Evolutionary conservation across 30 jellyfish, hydroid and myxozoan species (phyloP).

Genomic region (Turritopsis rubra): DNA sequence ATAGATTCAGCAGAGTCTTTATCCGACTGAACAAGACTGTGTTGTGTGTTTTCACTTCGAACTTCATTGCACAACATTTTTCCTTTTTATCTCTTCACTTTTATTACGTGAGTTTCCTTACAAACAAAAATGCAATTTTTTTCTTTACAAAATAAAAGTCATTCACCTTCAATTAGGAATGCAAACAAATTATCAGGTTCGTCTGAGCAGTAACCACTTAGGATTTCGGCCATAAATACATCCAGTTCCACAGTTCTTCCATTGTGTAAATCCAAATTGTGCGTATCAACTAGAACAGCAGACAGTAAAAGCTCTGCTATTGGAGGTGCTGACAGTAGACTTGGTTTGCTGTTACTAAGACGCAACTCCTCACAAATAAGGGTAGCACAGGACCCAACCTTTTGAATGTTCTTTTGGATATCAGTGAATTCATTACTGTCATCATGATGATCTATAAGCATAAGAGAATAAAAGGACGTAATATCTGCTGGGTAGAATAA

Average conservation of each 20-base stretch:
- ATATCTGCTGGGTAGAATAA: neutral
- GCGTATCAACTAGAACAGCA: constrained; percentile 64
- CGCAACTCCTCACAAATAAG: constrained; percentile 49
- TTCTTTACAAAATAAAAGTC: neutral
- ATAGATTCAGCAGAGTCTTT: neutral
- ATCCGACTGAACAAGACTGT: too few relatives aligned
- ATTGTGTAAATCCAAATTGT: constrained; percentile 38
- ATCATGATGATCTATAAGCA: constrained; percentile 60
- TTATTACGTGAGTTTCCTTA: neutral
- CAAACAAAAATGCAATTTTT: neutral
- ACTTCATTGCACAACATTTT: too few relatives aligned
- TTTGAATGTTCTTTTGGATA: constrained; percentile 41
- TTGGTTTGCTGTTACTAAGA: neutral
- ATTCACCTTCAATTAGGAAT: constrained; percentile 45
- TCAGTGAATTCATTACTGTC: constrained; percentile 45
- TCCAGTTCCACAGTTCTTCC: constrained; percentile 76
- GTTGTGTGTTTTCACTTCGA: too few relatives aligned
- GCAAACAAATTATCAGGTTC: constrained; percentile 42
- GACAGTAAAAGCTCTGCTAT: constrained; percentile 63
- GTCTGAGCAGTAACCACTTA: constrained; percentile 13
- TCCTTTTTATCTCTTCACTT: too few relatives aligned
- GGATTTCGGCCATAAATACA: constrained; percentile 51
- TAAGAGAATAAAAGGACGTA: neutral
- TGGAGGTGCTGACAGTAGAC: constrained; percentile 24
- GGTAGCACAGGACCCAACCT: constrained; percentile 91